Base-by-base conservation (phyloP, 2,113 vertebrate genomes). In the Antennarius striatus region DNA sequence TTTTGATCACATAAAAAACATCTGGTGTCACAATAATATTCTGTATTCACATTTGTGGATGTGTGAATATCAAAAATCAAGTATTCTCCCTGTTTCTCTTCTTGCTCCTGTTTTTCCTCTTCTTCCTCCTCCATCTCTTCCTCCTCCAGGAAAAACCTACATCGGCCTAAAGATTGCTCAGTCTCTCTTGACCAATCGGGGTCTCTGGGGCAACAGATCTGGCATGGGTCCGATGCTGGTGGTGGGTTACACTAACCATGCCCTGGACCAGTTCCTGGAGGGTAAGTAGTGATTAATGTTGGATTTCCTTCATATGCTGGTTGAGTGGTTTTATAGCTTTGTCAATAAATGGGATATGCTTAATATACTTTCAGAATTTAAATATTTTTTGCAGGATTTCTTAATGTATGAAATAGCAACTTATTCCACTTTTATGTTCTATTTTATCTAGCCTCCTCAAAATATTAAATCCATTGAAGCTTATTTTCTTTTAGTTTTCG, bases 251-350 rank as follows among this genome's bases (percentile, higher is more conserved):
- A 99, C 96, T 54, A 99, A 99, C 84, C 97, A 98, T 54, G 96
- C 97, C 28, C 90, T 99, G 88, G 97, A 99, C 90, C 97, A 99
- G 89, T 99, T 99, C 89, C 92, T 99, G n/a, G 97, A 99, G 92
- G 97, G 97, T 98, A 92, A 86, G 64, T 2, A 11, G 1, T 6
- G 12, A 9, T 17, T 51, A 55, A 6, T n/a, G n/a, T 50, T 3
- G n/a, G 0, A 50, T 54, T 1, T 55, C 5, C 17, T 57, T 46
- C 1, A 10, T 2, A 16, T 2, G 0, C 0, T 28, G 7, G 36
- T 42, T 55, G 4, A 51, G 13, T 17, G 10, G 11, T 52, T 43
- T 36, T 1, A 36, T 5, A 36, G 32, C 32, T 36, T 36, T 36
- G 32, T 36, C 32, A 36, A 36, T 36, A 36, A 36, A 36, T 1